Evolutionary conservation across 2,797 vertebrate species (phyloP).

Genomic region (Eidolon dupreanum): DNA sequence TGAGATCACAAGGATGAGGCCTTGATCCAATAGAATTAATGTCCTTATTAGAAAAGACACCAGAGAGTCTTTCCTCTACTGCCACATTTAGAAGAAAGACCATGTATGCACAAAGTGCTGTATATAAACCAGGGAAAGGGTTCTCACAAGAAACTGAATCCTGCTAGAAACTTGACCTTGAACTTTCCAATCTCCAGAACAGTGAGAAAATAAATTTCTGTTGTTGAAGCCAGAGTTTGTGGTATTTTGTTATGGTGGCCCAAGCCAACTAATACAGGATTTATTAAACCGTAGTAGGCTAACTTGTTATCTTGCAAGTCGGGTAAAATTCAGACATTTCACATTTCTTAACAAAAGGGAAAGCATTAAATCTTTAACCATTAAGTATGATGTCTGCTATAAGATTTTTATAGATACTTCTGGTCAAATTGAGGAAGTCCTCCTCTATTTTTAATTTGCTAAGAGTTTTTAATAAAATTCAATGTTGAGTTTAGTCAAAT

Average conservation of each 20-base stretch:
- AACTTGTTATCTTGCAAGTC: neutral
- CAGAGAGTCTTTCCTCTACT: neutral
- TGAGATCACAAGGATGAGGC: neutral
- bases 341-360: neutral
- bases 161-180: neutral
- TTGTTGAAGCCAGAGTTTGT: neutral
- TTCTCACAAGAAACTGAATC: neutral
- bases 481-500: slow-evolving; percentile 33
- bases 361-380: neutral
- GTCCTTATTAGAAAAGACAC: neutral
- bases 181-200: neutral
- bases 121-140: neutral
- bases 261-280: neutral
- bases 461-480: slow-evolving; percentile 40
- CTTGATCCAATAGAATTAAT: neutral
- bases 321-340: slow-evolving; percentile 2
- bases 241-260: neutral
- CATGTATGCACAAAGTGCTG: neutral
- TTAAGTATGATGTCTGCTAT: neutral
- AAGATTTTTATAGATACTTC: slow-evolving; percentile 40
- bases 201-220: neutral
- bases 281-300: neutral
- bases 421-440: slow-evolving; percentile 14
- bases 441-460: slow-evolving; percentile 38
- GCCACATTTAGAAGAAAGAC: neutral